Evolutionary conservation across 2,797 vertebrate genomes (phyloP).

Genomic region (Natrix natrix): DNA sequence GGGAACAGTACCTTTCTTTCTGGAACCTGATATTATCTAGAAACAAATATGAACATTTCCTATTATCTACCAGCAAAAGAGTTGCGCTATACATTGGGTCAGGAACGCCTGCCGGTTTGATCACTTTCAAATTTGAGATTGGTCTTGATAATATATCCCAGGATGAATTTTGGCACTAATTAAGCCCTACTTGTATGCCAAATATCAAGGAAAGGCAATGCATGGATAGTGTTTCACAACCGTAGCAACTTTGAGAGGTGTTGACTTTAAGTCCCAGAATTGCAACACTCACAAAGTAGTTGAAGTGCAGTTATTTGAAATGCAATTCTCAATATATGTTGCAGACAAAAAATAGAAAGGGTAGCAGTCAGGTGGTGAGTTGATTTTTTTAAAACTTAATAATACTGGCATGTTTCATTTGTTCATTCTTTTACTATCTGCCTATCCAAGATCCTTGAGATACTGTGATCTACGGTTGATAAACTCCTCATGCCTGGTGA

Average conservation of each 20-base stretch:
- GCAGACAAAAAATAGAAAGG: neutral
- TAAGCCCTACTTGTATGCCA: neutral
- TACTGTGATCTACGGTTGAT: constrained; percentile 95
- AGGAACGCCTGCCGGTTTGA: neutral
- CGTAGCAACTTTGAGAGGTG: neutral
- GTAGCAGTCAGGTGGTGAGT: neutral
- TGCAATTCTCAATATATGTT: neutral
- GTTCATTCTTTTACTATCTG: constrained; percentile 5
- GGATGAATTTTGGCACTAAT: neutral
- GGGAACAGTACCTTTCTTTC: neutral
- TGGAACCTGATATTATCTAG: neutral
- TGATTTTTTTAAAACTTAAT: neutral
- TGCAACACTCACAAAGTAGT: neutral
- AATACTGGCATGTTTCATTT: constrained; percentile 4
- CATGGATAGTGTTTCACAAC: neutral
- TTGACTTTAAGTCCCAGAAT: neutral
- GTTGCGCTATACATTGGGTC: neutral
- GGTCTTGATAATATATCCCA: neutral
- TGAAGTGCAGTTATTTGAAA: neutral
- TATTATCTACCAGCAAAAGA: neutral
- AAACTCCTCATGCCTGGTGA: constrained; percentile 88
- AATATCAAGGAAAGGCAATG: neutral
- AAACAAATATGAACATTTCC: neutral
- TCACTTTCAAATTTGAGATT: neutral
- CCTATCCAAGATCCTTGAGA: constrained; percentile 82